Evolutionary conservation across 2,888 invertebrate genomes (phyloP).

Genomic region (Dynastes hyllus): DNA sequence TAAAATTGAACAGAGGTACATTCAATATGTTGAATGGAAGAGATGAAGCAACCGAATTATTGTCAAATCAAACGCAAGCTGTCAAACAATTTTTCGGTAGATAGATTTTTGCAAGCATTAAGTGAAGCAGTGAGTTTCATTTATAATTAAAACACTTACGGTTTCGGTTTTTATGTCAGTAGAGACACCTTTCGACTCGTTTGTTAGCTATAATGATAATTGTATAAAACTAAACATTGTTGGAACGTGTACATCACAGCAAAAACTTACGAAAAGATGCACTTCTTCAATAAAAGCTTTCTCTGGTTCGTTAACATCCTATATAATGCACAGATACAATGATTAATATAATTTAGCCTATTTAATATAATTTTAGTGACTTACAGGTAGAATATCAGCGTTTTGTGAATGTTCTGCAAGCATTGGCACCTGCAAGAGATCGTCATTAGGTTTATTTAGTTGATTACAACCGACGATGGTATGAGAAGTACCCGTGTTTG

Average conservation of each 20-base stretch:
- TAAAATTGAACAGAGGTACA: no score
- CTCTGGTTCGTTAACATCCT: background rate
- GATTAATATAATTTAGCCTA: background rate
- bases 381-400: background rate
- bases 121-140: no score
- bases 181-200: background rate
- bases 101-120: no score
- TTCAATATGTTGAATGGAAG: no score
- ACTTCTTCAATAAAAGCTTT: slow-evolving; percentile 26
- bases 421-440: background rate
- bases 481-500: no score
- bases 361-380: background rate
- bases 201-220: background rate
- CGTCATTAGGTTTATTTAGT: background rate
- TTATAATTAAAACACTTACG: background rate
- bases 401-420: background rate
- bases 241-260: background rate
- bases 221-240: background rate
- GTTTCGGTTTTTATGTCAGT: background rate
- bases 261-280: slow-evolving; percentile 30
- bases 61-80: no score
- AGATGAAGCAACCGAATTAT: no score
- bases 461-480: no score
- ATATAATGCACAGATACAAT: background rate
- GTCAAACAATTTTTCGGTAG: no score